A percentile compares a stretch with the other conserved stretches of the same genome.
These are phyloP conservation scores for Xiphias gladius DNA, from an alignment of 2,113 vertebrate species.

Conservation along the genomic window DNA sequence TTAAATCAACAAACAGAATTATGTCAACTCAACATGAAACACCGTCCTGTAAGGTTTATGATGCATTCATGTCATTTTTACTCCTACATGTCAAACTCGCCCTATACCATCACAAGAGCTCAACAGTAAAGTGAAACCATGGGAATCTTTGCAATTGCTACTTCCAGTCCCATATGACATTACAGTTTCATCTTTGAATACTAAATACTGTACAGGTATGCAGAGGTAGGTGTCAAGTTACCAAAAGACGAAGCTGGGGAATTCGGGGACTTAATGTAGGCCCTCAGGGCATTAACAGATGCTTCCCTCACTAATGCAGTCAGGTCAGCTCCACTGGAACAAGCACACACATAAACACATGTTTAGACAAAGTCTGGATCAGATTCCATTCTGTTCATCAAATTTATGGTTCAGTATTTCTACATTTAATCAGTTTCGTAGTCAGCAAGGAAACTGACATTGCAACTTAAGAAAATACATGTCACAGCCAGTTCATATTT, in stretches of 20 bases:
- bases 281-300: conserved; percentile 89
- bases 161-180: neutral
- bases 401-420: neutral
- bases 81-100: no score
- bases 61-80: no score
- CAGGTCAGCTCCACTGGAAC: conserved; percentile 92
- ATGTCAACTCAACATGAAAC: neutral
- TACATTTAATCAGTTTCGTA: no score
- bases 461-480: no score
- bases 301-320: conserved; percentile 95
- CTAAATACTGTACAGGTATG: neutral
- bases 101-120: neutral
- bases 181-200: no score
- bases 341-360: conserved; percentile 33
- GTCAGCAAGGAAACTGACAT: no score
- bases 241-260: conserved; percentile 45
- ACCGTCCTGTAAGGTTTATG: neutral
- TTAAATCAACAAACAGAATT: neutral
- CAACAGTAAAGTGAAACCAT: conserved; percentile 8
- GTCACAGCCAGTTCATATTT: neutral
- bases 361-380: neutral
- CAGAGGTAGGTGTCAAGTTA: conserved; percentile 36
- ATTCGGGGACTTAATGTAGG: conserved; percentile 57
- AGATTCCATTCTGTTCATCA: neutral
- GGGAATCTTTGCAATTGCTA: neutral